A percentile compares a stretch with the other conserved stretches of the same genome.
Evolutionary conservation across 2,797 vertebrate species (phyloP).

Genomic region (Argyrosomus regius): DNA sequence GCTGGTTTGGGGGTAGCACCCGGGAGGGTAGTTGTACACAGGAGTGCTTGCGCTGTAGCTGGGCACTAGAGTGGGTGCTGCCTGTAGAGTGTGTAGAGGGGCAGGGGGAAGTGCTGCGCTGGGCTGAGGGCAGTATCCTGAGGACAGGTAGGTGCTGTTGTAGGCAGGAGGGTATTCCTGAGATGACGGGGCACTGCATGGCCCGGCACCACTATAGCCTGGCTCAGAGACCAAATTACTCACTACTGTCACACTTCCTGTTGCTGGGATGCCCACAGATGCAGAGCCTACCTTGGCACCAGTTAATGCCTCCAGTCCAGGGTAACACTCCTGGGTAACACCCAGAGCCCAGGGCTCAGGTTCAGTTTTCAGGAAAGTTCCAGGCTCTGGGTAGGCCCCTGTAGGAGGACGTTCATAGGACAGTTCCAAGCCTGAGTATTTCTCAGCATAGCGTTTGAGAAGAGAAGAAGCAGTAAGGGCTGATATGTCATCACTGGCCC

Average conservation of each 20-base stretch:
- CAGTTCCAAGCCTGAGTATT: constrained; percentile 93
- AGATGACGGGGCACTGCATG: constrained; percentile 78
- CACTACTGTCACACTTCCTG: constrained; percentile 88
- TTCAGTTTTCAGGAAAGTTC: constrained; percentile 91
- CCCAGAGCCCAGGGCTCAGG: constrained; percentile 90
- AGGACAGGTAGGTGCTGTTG: constrained; percentile 90
- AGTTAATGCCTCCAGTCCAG: constrained; percentile 89
- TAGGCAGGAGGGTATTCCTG: constrained; percentile 92
- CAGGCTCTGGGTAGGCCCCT: constrained; percentile 85
- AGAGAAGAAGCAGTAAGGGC: constrained; percentile 96
- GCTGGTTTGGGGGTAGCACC: constrained; percentile 87
- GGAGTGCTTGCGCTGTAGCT: constrained; percentile 88
- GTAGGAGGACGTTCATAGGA: constrained; percentile 88
- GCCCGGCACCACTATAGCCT: constrained; percentile 69
- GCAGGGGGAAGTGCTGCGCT: constrained; percentile 86
- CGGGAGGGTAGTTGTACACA: constrained; percentile 89
- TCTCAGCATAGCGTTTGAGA: constrained; percentile 96
- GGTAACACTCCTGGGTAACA: constrained; percentile 83
- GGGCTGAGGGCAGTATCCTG: constrained; percentile 90
- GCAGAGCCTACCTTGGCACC: constrained; percentile 82
- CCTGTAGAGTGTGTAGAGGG: constrained; percentile 85
- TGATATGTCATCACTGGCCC: constrained; percentile 97
- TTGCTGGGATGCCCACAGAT: constrained; percentile 80
- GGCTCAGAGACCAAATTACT: constrained; percentile 78
- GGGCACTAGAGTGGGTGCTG: constrained; percentile 84